Percentiles rank a stretch among this genome's conserved stretches.
Evolutionary conservation across 1,140 invertebrate genomes (phyloP).

Genomic region (Meteorus sp.): DNA sequence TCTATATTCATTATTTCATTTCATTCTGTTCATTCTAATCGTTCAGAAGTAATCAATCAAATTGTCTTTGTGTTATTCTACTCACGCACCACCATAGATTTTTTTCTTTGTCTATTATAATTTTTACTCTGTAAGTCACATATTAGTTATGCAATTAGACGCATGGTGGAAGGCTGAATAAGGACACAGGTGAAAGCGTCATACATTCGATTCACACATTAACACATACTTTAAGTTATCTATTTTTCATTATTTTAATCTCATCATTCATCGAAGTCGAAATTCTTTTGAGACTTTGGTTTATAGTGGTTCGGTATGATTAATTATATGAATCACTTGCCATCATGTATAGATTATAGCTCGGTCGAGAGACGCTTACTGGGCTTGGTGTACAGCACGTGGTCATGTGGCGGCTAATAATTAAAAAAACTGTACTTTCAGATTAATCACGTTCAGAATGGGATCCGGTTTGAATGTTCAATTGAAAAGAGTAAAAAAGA

Average conservation of each 20-base stretch:
- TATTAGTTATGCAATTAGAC: slow-evolving; percentile 43
- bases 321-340: slow-evolving; percentile 39
- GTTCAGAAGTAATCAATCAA: not conserved
- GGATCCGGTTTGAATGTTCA: slow-evolving; percentile 36
- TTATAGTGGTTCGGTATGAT: slow-evolving; percentile 29
- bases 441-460: slow-evolving; percentile 49
- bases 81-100: not conserved
- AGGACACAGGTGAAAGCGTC: slow-evolving; percentile 45
- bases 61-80: not conserved
- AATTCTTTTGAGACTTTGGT: slow-evolving; percentile 35
- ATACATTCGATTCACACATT: slow-evolving; percentile 20
- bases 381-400: slow-evolving; percentile 51
- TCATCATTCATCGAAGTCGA: not conserved
- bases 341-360: slow-evolving; percentile 36
- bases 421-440: slow-evolving; percentile 52
- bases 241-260: slow-evolving; percentile 15
- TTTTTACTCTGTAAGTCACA: slow-evolving; percentile 29
- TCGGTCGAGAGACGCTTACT: slow-evolving; percentile 43
- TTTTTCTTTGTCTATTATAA: slow-evolving; percentile 20
- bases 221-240: slow-evolving; percentile 9
- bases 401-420: slow-evolving; percentile 52
- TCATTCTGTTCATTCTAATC: not conserved
- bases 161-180: slow-evolving; percentile 48
- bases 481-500: too few relatives aligned
- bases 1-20: not conserved